Percentiles rank a stretch among this genome's conserved stretches.
phyloP scores from a whole-genome alignment of 2,888 invertebrate genomes.

The Globia sparganii region DNA sequence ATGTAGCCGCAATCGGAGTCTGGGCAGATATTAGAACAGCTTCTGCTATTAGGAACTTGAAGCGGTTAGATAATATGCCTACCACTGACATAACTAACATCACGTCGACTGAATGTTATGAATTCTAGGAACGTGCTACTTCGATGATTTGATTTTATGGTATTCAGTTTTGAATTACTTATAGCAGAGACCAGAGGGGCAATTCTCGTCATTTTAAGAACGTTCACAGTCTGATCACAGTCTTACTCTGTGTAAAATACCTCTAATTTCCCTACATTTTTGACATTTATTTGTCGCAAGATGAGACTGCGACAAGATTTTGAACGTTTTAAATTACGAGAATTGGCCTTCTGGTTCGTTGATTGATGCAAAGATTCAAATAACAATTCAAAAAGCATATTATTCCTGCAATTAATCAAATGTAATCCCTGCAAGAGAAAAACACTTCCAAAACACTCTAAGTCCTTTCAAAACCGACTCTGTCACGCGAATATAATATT shows the following conservation, averaged over 20 bases:
- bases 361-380: not conserved
- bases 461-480: constrained; percentile 9
- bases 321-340: no score
- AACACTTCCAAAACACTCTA: constrained; percentile 11
- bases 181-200: not conserved
- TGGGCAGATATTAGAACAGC: constrained; percentile 52
- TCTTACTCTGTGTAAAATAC: no score
- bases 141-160: not conserved
- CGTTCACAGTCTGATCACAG: no score
- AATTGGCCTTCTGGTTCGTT: not conserved
- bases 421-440: constrained; percentile 19
- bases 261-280: no score
- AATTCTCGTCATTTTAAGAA: no score
- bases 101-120: constrained; percentile 4
- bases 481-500: constrained; percentile 47
- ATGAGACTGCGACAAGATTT: no score
- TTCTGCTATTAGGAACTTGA: constrained; percentile 41
- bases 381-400: not conserved
- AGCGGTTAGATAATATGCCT: constrained; percentile 40
- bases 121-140: constrained; percentile 21
- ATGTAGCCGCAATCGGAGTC: constrained; percentile 59
- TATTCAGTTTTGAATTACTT: not conserved
- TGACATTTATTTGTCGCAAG: no score
- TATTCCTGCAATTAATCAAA: not conserved
- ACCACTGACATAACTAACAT: constrained; percentile 31